Evolutionary conservation across 2,113 vertebrate species (phyloP), one percentile per base, ranked within the genome.

Genomic region (Microcebus griseorufus): DNA sequence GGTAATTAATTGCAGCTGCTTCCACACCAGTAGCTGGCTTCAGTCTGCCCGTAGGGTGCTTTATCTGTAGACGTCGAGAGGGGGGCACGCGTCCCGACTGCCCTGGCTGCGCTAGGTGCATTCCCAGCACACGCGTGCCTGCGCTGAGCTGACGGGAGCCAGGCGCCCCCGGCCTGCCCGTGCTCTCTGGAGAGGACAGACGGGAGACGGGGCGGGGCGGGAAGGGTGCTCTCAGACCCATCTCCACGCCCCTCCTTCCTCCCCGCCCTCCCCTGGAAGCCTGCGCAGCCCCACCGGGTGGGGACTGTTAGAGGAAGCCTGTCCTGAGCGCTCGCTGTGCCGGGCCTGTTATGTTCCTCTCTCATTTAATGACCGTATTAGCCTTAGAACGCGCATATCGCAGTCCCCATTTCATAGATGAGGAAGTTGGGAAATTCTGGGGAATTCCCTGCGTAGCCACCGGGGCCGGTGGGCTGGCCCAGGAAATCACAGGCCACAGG

Each of bases 1-100:
- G 89, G 92, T 96, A 94, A 94, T 98, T 96, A 97, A 97, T 95
- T 98, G 96, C 97, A 98, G 96, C 96, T 98, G 96, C 95, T 96
- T 94, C 88, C 95, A 55, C 9, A 70, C 94, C 96, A 48, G 87
- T 87, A 90, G 84, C 86, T 95, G 97, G 90, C 97, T 95, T 69
- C 55, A n/a, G 69, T 88, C 88, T 17, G 95, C 39, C 32, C 17
- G 62, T 83, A 45, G 67, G 64, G 76, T 76, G 76, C 32, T 25
- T 7, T 86, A 23, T 96, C 95, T 91, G 95, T 97, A 96, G 96
- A 17, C 93, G 60, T 97, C 93, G 84, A 88, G 93, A 75, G 20
- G 2, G 73, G 88, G 83, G 92, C 80, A 90, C 55, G n/a, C 0
- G 23, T 92, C 86, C 37, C 2, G 69, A 45, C 67, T 39, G 84